These are phyloP conservation scores for Gymnosoma rotundatum DNA, from an alignment of 2,888 invertebrate genomes.

Conservation along the genomic window DNA sequence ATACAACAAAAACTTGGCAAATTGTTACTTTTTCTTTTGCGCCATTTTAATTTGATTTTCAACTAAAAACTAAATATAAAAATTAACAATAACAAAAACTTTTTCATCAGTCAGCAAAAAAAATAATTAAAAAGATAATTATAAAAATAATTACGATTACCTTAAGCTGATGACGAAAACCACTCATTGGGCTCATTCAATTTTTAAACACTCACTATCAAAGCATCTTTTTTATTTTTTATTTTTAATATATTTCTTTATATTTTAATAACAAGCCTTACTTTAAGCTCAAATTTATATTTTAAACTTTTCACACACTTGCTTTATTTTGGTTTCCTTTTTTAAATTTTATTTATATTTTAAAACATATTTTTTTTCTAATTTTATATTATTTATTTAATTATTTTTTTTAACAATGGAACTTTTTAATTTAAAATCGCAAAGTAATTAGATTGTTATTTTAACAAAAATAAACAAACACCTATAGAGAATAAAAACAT, in stretches of 20 bases:
- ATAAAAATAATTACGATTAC: conserved; percentile 74
- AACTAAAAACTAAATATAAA: background rate
- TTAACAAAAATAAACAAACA: background rate
- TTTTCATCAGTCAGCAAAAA: no score
- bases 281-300: no score
- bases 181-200: conserved; percentile 82
- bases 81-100: no score
- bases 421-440: conserved; percentile 36
- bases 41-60: conserved; percentile 10
- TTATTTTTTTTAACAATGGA: conserved; percentile 11
- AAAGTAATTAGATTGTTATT: conserved; percentile 5
- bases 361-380: no score
- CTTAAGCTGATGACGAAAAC: conserved; percentile 82
- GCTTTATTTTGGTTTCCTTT: no score
- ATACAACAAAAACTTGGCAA: conserved; percentile 16
- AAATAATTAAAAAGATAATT: background rate
- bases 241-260: background rate
- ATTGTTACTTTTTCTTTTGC: conserved; percentile 1
- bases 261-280: no score
- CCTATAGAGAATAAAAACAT: background rate
- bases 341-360: no score
- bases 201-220: conserved; percentile 53
- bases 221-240: conserved; percentile 15
- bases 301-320: no score
- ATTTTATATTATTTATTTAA: background rate